Evolutionary conservation across 1,140 invertebrate genomes (phyloP).

Genomic region (Drosophila lacertosa): DNA sequence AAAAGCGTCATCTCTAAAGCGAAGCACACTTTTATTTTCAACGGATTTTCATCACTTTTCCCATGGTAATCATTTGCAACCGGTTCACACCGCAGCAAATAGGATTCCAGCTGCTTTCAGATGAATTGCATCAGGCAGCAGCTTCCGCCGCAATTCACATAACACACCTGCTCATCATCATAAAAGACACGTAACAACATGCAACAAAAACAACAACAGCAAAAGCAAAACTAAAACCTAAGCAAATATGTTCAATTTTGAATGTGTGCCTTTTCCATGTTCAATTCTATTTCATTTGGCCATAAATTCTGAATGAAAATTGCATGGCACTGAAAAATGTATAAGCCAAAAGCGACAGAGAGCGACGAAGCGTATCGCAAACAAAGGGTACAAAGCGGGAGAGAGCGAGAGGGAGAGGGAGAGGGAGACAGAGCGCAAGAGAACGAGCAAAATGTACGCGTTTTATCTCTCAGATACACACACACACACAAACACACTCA

Average conservation of each 20-base stretch:
- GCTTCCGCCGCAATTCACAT: constrained; percentile 7
- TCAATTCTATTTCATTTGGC: constrained; percentile 72
- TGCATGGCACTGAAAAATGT: constrained; percentile 64
- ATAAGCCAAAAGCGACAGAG: constrained; percentile 40
- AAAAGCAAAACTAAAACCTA: constrained; percentile 20
- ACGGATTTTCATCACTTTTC: background rate
- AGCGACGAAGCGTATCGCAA: constrained; percentile 10
- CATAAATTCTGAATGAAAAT: constrained; percentile 80
- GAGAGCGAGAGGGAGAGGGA: constrained; percentile 2
- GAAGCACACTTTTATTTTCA: background rate
- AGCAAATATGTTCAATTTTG: constrained; percentile 65
- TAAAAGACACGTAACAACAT: constrained; percentile 29
- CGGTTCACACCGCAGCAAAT: constrained; percentile 8
- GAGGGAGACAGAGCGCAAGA: constrained; percentile 17
- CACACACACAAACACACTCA: constrained; percentile 13
- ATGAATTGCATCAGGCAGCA: constrained; percentile 22
- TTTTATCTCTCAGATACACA: constrained; percentile 70
- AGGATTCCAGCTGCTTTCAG: constrained; percentile 7
- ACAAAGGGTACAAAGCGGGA: constrained; percentile 11
- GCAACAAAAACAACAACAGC: constrained; percentile 31
- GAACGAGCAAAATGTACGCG: constrained; percentile 47
- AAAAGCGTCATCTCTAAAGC: too few relatives aligned
- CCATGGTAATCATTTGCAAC: background rate
- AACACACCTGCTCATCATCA: constrained; percentile 39
- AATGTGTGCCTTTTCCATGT: constrained; percentile 65